Conservation (phyloP, 2,888 invertebrate species). For the Rugalucina vietnamica region DNA sequence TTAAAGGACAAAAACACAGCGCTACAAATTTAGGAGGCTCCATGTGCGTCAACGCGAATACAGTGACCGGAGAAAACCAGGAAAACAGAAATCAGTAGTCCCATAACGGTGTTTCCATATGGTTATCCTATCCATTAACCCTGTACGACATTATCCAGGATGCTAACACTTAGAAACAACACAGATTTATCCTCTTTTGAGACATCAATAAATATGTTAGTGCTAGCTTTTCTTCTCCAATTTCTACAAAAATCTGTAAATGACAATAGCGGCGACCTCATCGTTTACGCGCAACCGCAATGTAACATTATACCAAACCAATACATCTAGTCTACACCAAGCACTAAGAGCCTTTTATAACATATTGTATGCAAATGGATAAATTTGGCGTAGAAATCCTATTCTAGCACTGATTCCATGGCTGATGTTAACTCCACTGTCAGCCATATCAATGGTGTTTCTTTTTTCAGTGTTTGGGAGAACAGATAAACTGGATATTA, state of each 20-base stretch:
- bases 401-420: not conserved
- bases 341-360: not conserved
- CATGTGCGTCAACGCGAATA: not conserved
- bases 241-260: not conserved
- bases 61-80: not conserved
- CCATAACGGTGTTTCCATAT: not conserved
- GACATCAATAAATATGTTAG: not conserved
- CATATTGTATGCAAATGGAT: not conserved
- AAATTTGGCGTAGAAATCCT: not conserved
- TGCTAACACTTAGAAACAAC: not conserved
- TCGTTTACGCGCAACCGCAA: not conserved
- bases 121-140: not conserved
- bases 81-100: not conserved
- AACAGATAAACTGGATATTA: too few species aligned
- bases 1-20: not conserved
- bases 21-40: not conserved
- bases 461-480: too few species aligned
- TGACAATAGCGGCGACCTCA: not conserved
- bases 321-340: not conserved
- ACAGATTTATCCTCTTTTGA: not conserved
- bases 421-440: not conserved
- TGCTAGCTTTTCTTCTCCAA: not conserved
- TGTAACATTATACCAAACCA: not conserved
- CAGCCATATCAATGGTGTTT: not conserved
- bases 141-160: not conserved